Evolutionary conservation across 2,888 invertebrate genomes (phyloP).

Genomic region (Deilephila elpenor): DNA sequence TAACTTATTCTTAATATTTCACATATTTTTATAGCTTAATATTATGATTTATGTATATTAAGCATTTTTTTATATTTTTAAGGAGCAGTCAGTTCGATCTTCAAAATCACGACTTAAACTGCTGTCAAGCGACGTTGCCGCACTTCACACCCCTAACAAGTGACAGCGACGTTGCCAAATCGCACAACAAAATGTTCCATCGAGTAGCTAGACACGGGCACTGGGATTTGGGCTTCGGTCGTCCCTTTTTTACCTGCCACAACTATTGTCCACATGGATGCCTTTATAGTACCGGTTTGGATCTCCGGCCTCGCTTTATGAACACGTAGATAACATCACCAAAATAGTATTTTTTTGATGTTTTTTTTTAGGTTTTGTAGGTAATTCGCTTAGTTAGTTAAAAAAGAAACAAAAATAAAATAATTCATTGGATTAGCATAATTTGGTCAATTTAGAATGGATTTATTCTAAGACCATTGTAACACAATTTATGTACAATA

Average conservation of each 20-base stretch:
- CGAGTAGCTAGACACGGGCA: constrained; percentile 60
- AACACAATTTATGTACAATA: too few relatives aligned
- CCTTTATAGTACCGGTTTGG: constrained; percentile 42
- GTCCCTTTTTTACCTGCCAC: constrained; percentile 66
- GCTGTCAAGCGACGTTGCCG: constrained; percentile 53
- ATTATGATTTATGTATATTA: too few relatives aligned
- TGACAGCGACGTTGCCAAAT: constrained; percentile 72
- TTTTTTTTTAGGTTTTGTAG: too few relatives aligned
- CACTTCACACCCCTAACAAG: constrained; percentile 54
- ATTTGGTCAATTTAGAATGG: too few relatives aligned
- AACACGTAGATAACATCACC: constrained; percentile 21
- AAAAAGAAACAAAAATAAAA: too few relatives aligned
- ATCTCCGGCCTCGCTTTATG: constrained; percentile 6
- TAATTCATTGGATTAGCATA: too few relatives aligned
- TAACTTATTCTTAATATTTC: too few relatives aligned
- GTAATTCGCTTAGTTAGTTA: too few relatives aligned
- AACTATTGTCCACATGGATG: constrained; percentile 47
- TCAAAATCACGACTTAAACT: constrained; percentile 6
- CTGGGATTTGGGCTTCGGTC: constrained; percentile 40
- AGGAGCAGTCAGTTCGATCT: background rate
- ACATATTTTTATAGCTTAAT: too few relatives aligned
- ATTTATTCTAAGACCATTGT: too few relatives aligned
- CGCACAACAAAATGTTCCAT: constrained; percentile 51
- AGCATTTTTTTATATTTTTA: too few relatives aligned
- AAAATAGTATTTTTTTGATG: background rate